Base-by-base conservation (phyloP, 2,113 vertebrate genomes). In the Enhydra lutris region DNA sequence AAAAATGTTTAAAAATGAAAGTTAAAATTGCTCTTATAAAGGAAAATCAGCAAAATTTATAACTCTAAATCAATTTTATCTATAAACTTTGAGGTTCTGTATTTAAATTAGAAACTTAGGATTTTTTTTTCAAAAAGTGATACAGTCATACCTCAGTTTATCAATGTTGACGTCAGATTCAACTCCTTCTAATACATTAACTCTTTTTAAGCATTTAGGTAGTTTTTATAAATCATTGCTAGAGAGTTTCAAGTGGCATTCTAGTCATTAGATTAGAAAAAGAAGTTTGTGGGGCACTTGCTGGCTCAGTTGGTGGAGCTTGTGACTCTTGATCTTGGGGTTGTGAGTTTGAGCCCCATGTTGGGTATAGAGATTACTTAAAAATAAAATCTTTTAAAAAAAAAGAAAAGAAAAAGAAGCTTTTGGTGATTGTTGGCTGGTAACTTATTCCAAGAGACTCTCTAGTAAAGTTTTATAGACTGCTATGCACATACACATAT, bases 1-100 rank as follows among this genome's bases (percentile, higher is more conserved):
- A 71, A n/a, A 92, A 87, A 93, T 73, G 8, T 73, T 86, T 93
- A 90, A 89, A 95, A 45, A 36, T 52, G 47, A 45, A 97, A 55
- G 42, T 50, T 61, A 89, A 71, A 65, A 52, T 73, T 42, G 55
- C 7, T 74, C 71, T 29, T 57, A 2, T 26, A 85, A 95, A 87
- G 84, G 26, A 74, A 94, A 94, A 81, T 65, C 34, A 88, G 55
- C 45, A 95, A 96, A 69, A 36, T 39, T 74, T 59, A 94, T 57
- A 67, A 57, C 61, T 88, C 61, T 88, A 52, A 73, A 59, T 92
- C 21, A 86, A 74, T 89, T 92, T 31, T 91, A 11, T 69, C 59
- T 84, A 34, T 74, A 83, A 29, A 57, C 8, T 89, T 59, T 78
- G 29, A 84, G 34, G 84, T 85, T 95, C 39, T 69, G 4, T 84